Evolutionary conservation across 2,888 invertebrate species (phyloP).

Genomic region (Caenorhabditis becei): DNA sequence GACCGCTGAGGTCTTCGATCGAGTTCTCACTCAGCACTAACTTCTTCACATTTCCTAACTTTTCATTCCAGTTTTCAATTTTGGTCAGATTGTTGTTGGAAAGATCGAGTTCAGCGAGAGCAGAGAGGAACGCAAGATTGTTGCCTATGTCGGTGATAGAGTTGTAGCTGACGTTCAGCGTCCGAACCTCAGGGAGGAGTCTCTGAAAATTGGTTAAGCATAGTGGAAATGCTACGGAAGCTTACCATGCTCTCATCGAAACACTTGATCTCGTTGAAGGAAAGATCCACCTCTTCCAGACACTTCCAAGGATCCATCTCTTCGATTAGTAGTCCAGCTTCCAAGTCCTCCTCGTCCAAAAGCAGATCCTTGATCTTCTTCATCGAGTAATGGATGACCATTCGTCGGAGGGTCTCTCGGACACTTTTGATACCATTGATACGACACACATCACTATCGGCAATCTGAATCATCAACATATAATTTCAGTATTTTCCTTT

Average conservation of each 20-base stretch:
- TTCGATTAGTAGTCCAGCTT: slow-evolving; percentile 75
- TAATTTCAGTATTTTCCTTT: neutral
- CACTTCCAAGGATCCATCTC: slow-evolving; percentile 76
- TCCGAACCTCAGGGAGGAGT: slow-evolving; percentile 84
- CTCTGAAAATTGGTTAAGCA: no score
- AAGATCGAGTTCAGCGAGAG: slow-evolving; percentile 88
- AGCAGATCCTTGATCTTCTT: slow-evolving; percentile 86
- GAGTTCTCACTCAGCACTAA: slow-evolving; percentile 91
- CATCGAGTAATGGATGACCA: slow-evolving; percentile 87
- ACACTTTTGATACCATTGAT: slow-evolving; percentile 82
- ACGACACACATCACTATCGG: slow-evolving; percentile 80
- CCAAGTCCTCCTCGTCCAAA: slow-evolving; percentile 86
- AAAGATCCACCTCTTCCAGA: slow-evolving; percentile 87
- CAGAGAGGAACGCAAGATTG: slow-evolving; percentile 89
- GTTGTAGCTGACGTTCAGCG: slow-evolving; percentile 86
- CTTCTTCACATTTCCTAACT: slow-evolving; percentile 91
- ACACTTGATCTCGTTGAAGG: slow-evolving; percentile 88
- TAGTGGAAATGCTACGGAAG: no score
- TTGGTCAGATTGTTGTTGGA: slow-evolving; percentile 88
- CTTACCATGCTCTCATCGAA: slow-evolving; percentile 90
- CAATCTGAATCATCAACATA: slow-evolving; percentile 78
- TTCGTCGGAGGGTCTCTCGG: slow-evolving; percentile 86
- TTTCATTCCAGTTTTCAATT: slow-evolving; percentile 87
- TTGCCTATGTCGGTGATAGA: slow-evolving; percentile 86
- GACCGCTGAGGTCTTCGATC: slow-evolving; percentile 84